phyloP scores from a whole-genome alignment of 1,140 invertebrate genomes.

The Metaphire vulgaris region DNA sequence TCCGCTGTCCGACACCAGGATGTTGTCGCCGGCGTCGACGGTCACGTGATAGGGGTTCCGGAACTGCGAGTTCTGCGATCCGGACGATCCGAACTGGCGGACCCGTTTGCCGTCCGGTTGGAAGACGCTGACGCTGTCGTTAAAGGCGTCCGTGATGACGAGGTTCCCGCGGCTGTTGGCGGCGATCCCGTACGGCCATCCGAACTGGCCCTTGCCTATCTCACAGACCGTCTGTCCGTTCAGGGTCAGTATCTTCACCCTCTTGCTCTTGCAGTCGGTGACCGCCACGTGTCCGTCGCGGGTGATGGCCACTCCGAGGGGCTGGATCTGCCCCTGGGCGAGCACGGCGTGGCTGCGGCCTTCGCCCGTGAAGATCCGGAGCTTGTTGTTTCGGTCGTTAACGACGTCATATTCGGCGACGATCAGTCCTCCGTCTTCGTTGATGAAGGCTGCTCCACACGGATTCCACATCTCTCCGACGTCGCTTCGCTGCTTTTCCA shows the following conservation, averaged over 20 bases:
- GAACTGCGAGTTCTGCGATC: constrained; percentile 8
- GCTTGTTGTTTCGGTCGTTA: constrained; percentile 21
- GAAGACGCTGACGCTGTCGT: constrained; percentile 19
- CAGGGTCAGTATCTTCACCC: constrained; percentile 20
- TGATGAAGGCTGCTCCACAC: constrained; percentile 10
- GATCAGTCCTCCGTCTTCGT: constrained; percentile 2
- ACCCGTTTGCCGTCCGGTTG: constrained; percentile 16
- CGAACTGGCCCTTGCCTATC: constrained; percentile 26
- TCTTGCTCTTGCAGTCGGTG: constrained; percentile 22
- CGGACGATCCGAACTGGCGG: constrained; percentile 21
- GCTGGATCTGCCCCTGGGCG: constrained; percentile 16
- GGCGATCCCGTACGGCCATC: constrained; percentile 28
- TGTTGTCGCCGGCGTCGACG: constrained; percentile 22
- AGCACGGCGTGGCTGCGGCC: not conserved
- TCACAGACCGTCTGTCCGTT: constrained; percentile 12
- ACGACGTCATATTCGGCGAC: constrained; percentile 25
- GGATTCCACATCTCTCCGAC: constrained; percentile 19
- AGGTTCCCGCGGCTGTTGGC: constrained; percentile 20
- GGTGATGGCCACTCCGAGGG: constrained; percentile 20
- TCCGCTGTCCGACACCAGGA: constrained; percentile 20
- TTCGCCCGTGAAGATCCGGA: not conserved
- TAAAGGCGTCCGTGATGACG: constrained; percentile 26
- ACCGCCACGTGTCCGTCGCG: constrained; percentile 15
- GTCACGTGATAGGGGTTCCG: constrained; percentile 26
- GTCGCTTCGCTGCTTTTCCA: constrained; percentile 18